phyloP scores from a whole-genome alignment of 2,888 invertebrate species.

The Gymnocheta viridis region DNA sequence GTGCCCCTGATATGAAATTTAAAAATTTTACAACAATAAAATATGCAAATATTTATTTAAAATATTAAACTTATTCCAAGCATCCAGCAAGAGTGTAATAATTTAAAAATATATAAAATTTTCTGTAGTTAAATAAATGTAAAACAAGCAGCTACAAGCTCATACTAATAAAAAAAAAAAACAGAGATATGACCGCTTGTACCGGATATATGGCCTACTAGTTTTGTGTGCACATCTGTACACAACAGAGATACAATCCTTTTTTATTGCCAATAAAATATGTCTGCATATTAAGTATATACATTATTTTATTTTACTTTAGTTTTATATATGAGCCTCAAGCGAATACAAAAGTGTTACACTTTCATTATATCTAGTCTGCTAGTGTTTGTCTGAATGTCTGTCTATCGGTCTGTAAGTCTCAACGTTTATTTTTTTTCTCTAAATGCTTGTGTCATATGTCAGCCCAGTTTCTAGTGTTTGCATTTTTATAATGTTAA shows the following conservation, averaged over 20 bases:
- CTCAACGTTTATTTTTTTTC: constrained; percentile 15
- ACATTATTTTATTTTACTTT: constrained; percentile 26
- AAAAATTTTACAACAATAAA: constrained; percentile 21
- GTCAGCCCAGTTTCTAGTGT: constrained; percentile 64
- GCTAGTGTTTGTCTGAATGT: background rate
- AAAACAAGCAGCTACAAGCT: background rate
- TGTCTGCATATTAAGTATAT: constrained; percentile 38
- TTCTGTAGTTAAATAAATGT: background rate
- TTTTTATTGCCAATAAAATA: constrained; percentile 67
- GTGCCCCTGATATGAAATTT: background rate
- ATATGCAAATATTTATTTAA: constrained; percentile 40
- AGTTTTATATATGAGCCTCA: background rate
- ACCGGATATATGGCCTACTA: constrained; percentile 19
- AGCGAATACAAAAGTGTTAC: constrained; percentile 21
- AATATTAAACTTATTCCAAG: constrained; percentile 6
- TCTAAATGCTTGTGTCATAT: constrained; percentile 63
- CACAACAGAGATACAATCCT: constrained; percentile 16
- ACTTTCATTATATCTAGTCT: background rate
- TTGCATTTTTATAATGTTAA: constrained; percentile 65
- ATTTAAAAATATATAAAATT: constrained; percentile 5
- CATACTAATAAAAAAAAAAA: background rate
- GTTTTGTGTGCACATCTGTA: constrained; percentile 35
- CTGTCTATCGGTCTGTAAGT: background rate
- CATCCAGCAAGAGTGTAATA: constrained; percentile 10
- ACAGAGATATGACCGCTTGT: background rate